Base-by-base conservation (phyloP, 2,888 invertebrate species). In the Calephelis perditalis region DNA sequence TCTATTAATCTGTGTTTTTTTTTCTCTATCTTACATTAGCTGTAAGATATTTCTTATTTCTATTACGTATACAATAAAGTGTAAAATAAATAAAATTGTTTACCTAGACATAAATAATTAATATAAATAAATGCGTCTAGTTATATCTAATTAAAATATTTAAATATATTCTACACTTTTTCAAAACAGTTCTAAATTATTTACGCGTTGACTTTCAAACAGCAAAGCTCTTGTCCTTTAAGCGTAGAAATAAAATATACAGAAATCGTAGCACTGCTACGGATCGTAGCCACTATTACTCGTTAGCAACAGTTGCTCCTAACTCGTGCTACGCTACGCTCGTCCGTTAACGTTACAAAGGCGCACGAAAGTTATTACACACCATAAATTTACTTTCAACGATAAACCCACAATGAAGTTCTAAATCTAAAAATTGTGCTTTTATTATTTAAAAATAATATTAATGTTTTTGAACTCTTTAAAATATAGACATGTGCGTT, bases 221-320 rank as follows among this genome's bases (percentile, higher is more conserved):
- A 49, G 49, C 26, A 15, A 15, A n/a, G 15, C 49, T 15, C 49
- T 49, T 49, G 15, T 15, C 7, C 9, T 15, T 9, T 26, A 49
- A 49, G 49, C 49, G 12, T 49, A 49, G 49, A 49, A 49, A 49
- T 49, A 49, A 49, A 49, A 49, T 9, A 26, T 49, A 49, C 26
- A 49, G 26, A 15, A 12, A 49, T 49, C 49, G 49, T 58, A 58
- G 49, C 37, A 3, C n/a, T 10, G 54, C 44, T 59, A 69, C 69
- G 65, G 62, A 59, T 62, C 66, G 68, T 65, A 63, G 65, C 65
- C 52, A 63, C 68, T 67, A 66, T 64, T 67, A 56, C 63, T 44
- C 63, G 74, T 79, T 82, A 85, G 84, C 86, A 87, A 87, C 89
- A 88, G 89, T 89, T 88, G 85, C 84, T 82, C 71, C 69, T 73